phyloP scores from a whole-genome alignment of 2,113 vertebrate genomes.

The Rhinopomastus cyanomelas region DNA sequence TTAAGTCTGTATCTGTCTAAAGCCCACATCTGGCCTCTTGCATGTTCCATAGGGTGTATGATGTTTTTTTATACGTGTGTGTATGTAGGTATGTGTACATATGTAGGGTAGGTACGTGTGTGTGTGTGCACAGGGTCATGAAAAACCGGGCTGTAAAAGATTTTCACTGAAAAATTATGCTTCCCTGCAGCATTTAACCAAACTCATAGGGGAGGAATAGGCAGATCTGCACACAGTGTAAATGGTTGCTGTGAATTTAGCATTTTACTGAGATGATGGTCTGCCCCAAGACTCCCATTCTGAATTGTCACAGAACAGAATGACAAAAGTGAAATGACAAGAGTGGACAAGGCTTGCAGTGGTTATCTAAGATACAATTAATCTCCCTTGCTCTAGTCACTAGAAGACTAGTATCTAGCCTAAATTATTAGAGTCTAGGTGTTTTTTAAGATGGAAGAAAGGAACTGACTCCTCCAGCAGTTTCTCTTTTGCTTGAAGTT shows the following conservation, averaged over 20 bases:
- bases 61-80: not conserved
- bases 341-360: not conserved
- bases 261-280: not conserved
- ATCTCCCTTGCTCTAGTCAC: not conserved
- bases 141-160: not conserved
- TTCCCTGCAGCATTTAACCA: not conserved
- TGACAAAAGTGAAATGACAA: not conserved
- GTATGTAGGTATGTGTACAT: no score
- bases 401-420: not conserved
- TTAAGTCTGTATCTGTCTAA: not conserved
- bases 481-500: not conserved
- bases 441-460: not conserved
- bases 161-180: not conserved
- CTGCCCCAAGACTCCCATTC: fast-evolving
- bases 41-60: not conserved
- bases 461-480: not conserved
- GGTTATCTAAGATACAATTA: not conserved
- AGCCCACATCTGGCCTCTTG: not conserved
- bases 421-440: not conserved
- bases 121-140: not conserved
- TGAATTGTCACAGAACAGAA: not conserved
- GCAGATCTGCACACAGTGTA: not conserved
- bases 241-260: not conserved
- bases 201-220: not conserved
- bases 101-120: no score